Percentiles rank a stretch among this genome's conserved stretches.
These are phyloP conservation scores for Ischnura elegans DNA, from an alignment of 2,888 invertebrate genomes.

Conservation along the genomic window DNA sequence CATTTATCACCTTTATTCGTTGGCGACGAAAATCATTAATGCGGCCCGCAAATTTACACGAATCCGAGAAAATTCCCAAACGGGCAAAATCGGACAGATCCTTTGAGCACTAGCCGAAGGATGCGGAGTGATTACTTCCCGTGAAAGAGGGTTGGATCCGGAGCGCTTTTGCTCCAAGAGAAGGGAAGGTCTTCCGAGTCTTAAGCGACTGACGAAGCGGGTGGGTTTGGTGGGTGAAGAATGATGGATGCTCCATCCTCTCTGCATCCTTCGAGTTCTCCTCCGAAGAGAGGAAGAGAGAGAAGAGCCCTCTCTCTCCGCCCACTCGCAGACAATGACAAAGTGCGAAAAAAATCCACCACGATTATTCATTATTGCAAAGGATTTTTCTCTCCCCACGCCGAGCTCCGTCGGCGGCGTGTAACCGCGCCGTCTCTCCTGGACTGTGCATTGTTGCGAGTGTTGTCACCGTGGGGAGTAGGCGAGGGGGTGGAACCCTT, in stretches of 20 bases:
- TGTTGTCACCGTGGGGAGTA: conserved; percentile 14
- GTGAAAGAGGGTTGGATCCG: not conserved
- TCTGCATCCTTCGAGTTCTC: not conserved
- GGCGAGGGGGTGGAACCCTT: not conserved
- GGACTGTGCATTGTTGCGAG: not conserved
- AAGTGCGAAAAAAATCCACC: conserved; percentile 25
- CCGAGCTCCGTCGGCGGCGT: not conserved
- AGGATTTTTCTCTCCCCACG: conserved; percentile 39
- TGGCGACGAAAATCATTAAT: not conserved
- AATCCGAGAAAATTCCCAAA: not conserved
- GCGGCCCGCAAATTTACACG: not conserved
- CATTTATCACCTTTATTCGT: too few relatives aligned
- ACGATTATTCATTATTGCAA: conserved; percentile 48
- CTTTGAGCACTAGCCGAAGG: not conserved
- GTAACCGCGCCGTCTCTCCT: not conserved
- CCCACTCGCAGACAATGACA: conserved; percentile 49
- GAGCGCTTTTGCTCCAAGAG: not conserved
- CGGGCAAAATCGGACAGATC: not conserved
- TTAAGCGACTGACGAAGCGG: conserved; percentile 9
- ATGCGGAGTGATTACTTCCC: not conserved
- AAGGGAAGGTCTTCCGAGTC: not conserved
- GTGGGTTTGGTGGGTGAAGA: not conserved
- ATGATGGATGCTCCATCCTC: conserved; percentile 46
- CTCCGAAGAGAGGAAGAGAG: not conserved
- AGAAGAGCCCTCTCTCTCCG: not conserved